Evolutionary conservation across 2,888 invertebrate species (phyloP).

Genomic region (Esperia sulphurella): DNA sequence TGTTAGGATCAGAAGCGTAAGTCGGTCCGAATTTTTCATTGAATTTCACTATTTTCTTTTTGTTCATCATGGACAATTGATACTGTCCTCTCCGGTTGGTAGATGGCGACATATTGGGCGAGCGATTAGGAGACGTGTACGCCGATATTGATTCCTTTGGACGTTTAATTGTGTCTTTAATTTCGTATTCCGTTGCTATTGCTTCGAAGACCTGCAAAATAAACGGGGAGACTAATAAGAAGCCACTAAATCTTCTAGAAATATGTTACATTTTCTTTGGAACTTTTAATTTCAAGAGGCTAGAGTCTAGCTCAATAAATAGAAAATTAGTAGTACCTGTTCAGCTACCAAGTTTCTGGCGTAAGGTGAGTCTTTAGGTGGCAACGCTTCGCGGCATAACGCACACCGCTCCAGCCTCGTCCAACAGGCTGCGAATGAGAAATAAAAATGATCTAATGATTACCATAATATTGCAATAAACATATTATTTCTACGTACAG

Average conservation of each 20-base stretch:
- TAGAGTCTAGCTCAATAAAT: too few relatives aligned
- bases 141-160: slow-evolving; percentile 45
- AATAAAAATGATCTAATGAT: not conserved
- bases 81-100: slow-evolving; percentile 52
- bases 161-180: slow-evolving; percentile 46
- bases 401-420: slow-evolving; percentile 59
- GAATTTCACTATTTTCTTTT: slow-evolving; percentile 46
- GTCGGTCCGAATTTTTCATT: slow-evolving; percentile 44
- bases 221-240: not conserved
- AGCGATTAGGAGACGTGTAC: slow-evolving; percentile 47
- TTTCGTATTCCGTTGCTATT: slow-evolving; percentile 65
- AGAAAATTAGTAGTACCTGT: too few relatives aligned
- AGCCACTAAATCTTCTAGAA: not conserved
- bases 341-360: slow-evolving; percentile 65
- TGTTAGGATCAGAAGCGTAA: slow-evolving; percentile 60
- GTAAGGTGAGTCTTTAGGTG: slow-evolving; percentile 58
- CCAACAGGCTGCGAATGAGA: slow-evolving; percentile 59
- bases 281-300: too few relatives aligned
- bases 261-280: too few relatives aligned
- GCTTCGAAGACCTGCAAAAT: slow-evolving; percentile 65
- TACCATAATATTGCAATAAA: not conserved
- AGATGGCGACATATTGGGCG: slow-evolving; percentile 52
- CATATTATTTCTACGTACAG: too few relatives aligned
- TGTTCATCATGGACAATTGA: slow-evolving; percentile 59
- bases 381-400: slow-evolving; percentile 57